phyloP scores from a whole-genome alignment of 2,888 invertebrate genomes.

The Cerastis rubricosa region DNA sequence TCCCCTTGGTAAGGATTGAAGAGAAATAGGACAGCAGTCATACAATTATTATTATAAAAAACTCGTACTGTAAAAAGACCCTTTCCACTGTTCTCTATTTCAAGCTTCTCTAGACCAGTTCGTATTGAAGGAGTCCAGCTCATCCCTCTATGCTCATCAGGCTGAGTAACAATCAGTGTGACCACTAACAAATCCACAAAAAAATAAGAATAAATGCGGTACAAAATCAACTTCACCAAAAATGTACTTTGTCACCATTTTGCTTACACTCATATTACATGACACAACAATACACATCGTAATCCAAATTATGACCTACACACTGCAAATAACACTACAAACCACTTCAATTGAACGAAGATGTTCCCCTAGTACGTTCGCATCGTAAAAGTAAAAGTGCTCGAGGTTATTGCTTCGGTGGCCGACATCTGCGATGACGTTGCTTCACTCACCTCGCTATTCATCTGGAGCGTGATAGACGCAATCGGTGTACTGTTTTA shows the following conservation, averaged over 20 bases:
- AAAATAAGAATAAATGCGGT: not conserved
- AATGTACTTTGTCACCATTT: not conserved
- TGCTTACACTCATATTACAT: too few species aligned
- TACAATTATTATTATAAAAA: not conserved
- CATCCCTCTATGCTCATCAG: not conserved
- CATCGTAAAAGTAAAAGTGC: conserved; percentile 79
- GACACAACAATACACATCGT: not conserved
- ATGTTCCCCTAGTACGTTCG: conserved; percentile 53
- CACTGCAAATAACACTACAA: not conserved
- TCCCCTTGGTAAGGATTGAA: not conserved
- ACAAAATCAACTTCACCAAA: not conserved
- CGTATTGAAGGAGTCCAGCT: not conserved
- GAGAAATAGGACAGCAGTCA: not conserved
- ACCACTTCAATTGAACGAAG: conserved; percentile 43
- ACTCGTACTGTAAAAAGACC: not conserved
- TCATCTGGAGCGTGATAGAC: conserved; percentile 42
- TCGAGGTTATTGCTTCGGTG: conserved; percentile 77
- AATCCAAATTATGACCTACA: conserved; percentile 28
- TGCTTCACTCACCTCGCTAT: conserved; percentile 60
- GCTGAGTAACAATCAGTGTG: not conserved
- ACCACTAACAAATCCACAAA: not conserved
- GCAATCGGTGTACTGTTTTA: conserved; percentile 26
- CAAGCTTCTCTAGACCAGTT: not conserved
- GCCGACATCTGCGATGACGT: conserved; percentile 76
- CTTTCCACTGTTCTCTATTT: not conserved